Base-by-base conservation (phyloP, 1,140 invertebrate species). In the Drosophila pruinosa region DNA sequence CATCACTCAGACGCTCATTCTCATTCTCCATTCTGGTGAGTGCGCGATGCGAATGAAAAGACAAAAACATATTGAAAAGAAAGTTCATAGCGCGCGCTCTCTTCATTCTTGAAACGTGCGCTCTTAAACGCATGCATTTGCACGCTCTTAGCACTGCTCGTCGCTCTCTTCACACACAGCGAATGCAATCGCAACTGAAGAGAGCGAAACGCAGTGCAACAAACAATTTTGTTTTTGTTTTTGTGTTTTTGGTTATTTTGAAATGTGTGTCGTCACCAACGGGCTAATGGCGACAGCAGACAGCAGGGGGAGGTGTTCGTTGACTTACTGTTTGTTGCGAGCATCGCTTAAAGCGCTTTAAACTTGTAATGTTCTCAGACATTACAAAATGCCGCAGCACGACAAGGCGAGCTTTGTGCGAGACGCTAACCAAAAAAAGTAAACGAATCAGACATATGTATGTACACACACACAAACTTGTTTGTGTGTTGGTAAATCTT, bases 231-330 rank as follows among this genome's bases (percentile, higher is more conserved):
- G 21, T 43, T 74, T 41, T 50, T 56, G 50, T 81, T 65, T 50
- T 73, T 75, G 38, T 52, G 34, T 41, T 36, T 74, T 58, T 63
- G 41, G 15, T 48, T 56, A 64, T 71, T 70, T 70, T 68, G 72
- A 82, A 89, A 88, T 88, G 78, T 88, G 72, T 88, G 82, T 89
- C 82, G 82, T 88, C 82, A 88, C 76, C 79, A 71, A 56, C 54
- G 52, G 45, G 63, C 65, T 43, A 41, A 28, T 38, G 50, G 41
- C 17, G 17, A 36, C 24, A 17, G 24, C 12, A 14, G 6, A 6
- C 19, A 14, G 39, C 14, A 8, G 21, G 4, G 45, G 22, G 5
- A 48, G 36, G 22, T 41, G 45, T 50, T 24, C 43, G 43, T 24
- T 45, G 21, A 45, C 43, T 22, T 45, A 8, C 12, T 24, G 8